A percentile compares a stretch with the other conserved stretches of the same genome.
Conservation (phyloP, 2,888 invertebrate genomes). For the Heliconius sara region DNA sequence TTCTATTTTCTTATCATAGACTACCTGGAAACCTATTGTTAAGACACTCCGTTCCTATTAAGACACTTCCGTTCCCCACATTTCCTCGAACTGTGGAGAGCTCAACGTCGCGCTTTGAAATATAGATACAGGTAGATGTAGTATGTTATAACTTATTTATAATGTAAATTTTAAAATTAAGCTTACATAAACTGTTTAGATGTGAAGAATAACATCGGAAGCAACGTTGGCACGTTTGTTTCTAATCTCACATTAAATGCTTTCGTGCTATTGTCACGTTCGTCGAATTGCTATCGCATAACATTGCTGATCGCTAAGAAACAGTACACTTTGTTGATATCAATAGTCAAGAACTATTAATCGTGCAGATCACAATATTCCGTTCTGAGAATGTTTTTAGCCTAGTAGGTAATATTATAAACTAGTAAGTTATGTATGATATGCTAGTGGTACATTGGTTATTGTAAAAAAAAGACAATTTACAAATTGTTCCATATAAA, state of each 20-base stretch:
- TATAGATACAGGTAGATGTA: too few relatives aligned
- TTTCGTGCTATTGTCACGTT: slow-evolving; percentile 73
- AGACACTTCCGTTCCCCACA: too few relatives aligned
- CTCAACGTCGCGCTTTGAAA: too few relatives aligned
- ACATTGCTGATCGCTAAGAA: slow-evolving; percentile 51
- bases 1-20: too few relatives aligned
- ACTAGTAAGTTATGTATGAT: neutral
- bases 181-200: slow-evolving; percentile 2
- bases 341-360: slow-evolving; percentile 43
- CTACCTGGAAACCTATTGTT: too few relatives aligned
- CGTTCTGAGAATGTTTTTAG: slow-evolving; percentile 37
- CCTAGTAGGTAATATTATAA: neutral
- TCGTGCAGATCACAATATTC: slow-evolving; percentile 21
- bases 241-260: slow-evolving; percentile 62
- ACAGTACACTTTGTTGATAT: slow-evolving; percentile 56
- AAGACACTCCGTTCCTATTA: too few relatives aligned
- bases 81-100: too few relatives aligned
- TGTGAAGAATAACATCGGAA: slow-evolving; percentile 17
- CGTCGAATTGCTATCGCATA: slow-evolving; percentile 58
- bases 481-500: neutral
- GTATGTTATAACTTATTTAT: neutral
- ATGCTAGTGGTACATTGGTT: neutral
- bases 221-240: slow-evolving; percentile 62
- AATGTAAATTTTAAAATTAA: slow-evolving; percentile 14
- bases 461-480: neutral